phyloP scores from a whole-genome alignment of 2,113 vertebrate genomes.

The Sterrhoptilus dennistouni region DNA sequence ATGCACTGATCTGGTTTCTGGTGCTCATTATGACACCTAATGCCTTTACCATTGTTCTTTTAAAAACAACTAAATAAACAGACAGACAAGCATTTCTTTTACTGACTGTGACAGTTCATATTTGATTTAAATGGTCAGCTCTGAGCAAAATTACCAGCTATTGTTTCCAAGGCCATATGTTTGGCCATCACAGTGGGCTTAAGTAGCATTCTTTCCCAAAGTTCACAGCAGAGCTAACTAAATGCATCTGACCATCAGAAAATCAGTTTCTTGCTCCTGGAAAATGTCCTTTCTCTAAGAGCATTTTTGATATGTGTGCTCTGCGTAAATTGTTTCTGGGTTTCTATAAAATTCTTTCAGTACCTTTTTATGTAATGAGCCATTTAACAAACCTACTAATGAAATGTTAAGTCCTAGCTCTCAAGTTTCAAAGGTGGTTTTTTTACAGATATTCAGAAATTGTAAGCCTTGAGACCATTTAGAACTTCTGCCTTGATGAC shows the following conservation, averaged over 20 bases:
- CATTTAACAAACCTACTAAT: not conserved
- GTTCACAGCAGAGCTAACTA: not conserved
- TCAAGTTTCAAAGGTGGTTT: not conserved
- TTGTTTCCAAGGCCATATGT: conserved; percentile 10
- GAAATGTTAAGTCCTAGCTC: not conserved
- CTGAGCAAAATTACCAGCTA: not conserved
- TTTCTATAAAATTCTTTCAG: not conserved
- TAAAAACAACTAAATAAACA: not conserved
- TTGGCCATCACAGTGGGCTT: not conserved
- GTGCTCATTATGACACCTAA: not conserved
- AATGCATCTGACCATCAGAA: not conserved
- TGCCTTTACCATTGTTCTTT: not conserved
- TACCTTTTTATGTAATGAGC: not conserved
- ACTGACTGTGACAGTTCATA: not conserved
- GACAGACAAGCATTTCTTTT: not conserved
- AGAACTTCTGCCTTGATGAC: not conserved
- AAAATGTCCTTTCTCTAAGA: not conserved
- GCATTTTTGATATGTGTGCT: not conserved
- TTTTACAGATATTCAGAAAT: not conserved
- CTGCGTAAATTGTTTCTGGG: not conserved
- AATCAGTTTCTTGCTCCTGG: not conserved
- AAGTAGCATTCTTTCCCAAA: not conserved
- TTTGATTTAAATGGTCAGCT: not conserved
- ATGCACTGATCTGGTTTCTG: not conserved
- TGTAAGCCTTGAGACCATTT: not conserved